Percentiles rank a stretch among this genome's conserved stretches.
Evolutionary conservation across 2,888 invertebrate species (phyloP).

Genomic region (Aporophyla nigra): DNA sequence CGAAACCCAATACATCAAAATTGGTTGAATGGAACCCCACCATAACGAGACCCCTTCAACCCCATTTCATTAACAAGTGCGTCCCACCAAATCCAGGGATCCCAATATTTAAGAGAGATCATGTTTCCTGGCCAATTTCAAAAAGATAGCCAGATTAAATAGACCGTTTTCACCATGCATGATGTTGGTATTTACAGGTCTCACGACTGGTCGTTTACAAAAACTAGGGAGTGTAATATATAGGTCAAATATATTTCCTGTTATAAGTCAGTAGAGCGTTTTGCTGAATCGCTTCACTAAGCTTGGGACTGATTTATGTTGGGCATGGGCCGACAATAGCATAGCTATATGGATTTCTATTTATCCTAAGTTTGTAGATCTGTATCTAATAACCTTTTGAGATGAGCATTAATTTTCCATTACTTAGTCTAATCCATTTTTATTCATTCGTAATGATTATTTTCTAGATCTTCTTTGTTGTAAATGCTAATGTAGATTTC

Average conservation of each 20-base stretch:
- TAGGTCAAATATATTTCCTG: conserved; percentile 85
- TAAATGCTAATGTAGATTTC: not conserved
- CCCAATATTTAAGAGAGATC: conserved; percentile 64
- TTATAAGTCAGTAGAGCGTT: conserved; percentile 86
- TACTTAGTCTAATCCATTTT: not conserved
- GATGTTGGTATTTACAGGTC: conserved; percentile 59
- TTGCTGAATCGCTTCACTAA: conserved; percentile 83
- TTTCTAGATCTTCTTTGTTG: not conserved
- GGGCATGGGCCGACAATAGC: conserved; percentile 68
- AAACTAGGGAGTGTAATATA: conserved; percentile 73
- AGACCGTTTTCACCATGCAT: conserved; percentile 59
- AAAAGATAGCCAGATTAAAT: conserved; percentile 69
- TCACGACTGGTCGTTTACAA: conserved; percentile 59
- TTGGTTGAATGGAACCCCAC: conserved; percentile 69
- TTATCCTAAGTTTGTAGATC: conserved; percentile 50
- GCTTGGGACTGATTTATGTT: conserved; percentile 83
- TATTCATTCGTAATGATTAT: not conserved
- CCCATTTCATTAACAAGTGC: conserved; percentile 61
- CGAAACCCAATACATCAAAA: conserved; percentile 76
- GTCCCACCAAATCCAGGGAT: conserved; percentile 27
- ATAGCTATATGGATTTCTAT: conserved; percentile 76
- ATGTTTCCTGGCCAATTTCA: conserved; percentile 68
- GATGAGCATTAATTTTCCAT: not conserved
- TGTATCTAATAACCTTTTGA: conserved; percentile 42
- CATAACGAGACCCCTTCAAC: conserved; percentile 64